Base-by-base conservation (phyloP, 2,113 vertebrate genomes). In the Hippocampus guttulatus region DNA sequence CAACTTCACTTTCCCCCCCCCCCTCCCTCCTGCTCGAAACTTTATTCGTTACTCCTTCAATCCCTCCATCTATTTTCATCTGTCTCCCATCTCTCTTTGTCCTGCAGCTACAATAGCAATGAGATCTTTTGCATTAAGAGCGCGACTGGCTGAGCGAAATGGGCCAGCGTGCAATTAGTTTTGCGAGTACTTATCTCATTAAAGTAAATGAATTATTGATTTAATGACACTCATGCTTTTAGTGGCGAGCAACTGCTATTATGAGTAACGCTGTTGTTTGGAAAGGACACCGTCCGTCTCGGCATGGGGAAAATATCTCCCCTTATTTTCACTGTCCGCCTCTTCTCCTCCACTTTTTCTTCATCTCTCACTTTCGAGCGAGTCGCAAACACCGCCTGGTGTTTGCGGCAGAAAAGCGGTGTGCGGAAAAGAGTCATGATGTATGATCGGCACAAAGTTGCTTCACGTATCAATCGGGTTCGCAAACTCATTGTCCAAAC, bases 161-260 rank as follows among this genome's bases (percentile, higher is more conserved):
- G 93, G 93, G 94, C 93, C 91, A 88, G 91, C 91, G 93, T 94
- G 94, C 94, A 95, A 96, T 97, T 96, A 96, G 94, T 95, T 95
- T 95, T 95, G 92, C 88, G 88, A 96, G 93, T 95, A 95, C 94
- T 96, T 96, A 96, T 97, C 95, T 97, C 95, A 97, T 98, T 98
- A 96, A 95, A 97, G 95, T 95, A 95, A 95, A 96, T 96, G 91
- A 96, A 98, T 96, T 97, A 96, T 98, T 96, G 95, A 97, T 97
- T 95, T 93, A 93, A 94, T 89, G 94, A 95, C 94, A 95, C 93
- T 94, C 93, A 87, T 91, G 95, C 94, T 95, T 95, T 98, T 94
- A 95, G 93, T 92, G 92, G 92, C 92, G 91, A 92, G 92, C 91
- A 60, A 55, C 88, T 89, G 92, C 94, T 93, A 93, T 93, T 92